phyloP scores from a whole-genome alignment of 37 sponge, comb jelly and placozoan genomes.

The Ephydatia muelleri region DNA sequence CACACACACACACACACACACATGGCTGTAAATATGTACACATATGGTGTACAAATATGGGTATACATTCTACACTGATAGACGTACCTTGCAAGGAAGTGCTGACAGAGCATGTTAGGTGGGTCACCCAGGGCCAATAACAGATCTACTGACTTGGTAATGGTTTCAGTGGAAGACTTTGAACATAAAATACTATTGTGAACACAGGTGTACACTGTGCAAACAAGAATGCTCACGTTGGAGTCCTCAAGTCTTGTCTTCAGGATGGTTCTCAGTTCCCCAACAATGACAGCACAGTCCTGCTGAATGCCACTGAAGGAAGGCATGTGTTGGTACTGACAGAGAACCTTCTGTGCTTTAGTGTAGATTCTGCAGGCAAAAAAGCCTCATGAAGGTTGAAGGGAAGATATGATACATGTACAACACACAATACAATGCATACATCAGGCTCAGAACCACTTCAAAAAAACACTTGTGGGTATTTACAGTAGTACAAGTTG shows the following conservation, averaged over 20 bases:
- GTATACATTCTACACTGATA: not conserved
- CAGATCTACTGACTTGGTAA: slow-evolving; percentile 90
- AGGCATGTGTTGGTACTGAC: slow-evolving; percentile 94
- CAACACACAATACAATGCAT: not conserved
- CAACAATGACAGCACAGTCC: slow-evolving; percentile 89
- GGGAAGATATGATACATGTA: not conserved
- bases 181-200: not conserved
- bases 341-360: slow-evolving; percentile 79
- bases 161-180: slow-evolving; percentile 52
- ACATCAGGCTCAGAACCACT: not conserved
- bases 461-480: not conserved
- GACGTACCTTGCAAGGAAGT: slow-evolving; percentile 76
- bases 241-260: slow-evolving; percentile 59
- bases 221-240: not conserved
- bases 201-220: not conserved
- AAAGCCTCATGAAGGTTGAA: not conserved
- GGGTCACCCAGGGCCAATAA: slow-evolving; percentile 89
- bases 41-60: too few species aligned
- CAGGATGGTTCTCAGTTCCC: slow-evolving; percentile 64
- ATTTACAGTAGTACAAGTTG: not conserved
- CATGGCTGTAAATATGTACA: too few species aligned
- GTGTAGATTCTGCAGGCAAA: slow-evolving; percentile 72
- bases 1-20: too few species aligned
- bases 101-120: slow-evolving; percentile 74
- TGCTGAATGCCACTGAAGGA: slow-evolving; percentile 92